Conservation (phyloP, 2,113 vertebrate species). For the Kryptolebias marmoratus region DNA sequence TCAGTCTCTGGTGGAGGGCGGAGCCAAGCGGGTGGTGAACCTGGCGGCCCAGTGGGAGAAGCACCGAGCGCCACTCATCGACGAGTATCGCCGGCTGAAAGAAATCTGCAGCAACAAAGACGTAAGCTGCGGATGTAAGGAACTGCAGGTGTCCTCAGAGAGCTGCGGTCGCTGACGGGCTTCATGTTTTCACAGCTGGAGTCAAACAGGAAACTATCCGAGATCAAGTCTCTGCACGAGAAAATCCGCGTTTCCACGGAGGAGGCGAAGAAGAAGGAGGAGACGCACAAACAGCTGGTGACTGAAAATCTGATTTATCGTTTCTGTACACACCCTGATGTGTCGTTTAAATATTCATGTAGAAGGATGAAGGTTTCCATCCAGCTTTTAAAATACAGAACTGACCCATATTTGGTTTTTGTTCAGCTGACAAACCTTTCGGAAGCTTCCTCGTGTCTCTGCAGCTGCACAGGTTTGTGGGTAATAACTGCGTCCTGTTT, state of each 20-base stretch:
- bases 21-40: slow-evolving; percentile 84
- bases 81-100: slow-evolving; percentile 86
- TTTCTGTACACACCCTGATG: too few relatives aligned
- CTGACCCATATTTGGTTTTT: too few relatives aligned
- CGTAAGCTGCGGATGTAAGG: slow-evolving; percentile 62
- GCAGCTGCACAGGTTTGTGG: neutral
- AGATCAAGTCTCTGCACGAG: slow-evolving; percentile 88
- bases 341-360: too few relatives aligned
- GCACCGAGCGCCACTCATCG: slow-evolving; percentile 86
- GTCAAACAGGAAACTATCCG: slow-evolving; percentile 84
- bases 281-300: slow-evolving; percentile 83
- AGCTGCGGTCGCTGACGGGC: neutral
- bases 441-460: too few relatives aligned
- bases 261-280: slow-evolving; percentile 89
- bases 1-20: slow-evolving; percentile 86
- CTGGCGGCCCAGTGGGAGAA: slow-evolving; percentile 92
- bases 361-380: too few relatives aligned
- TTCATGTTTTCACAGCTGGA: slow-evolving; percentile 77
- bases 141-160: too few relatives aligned
- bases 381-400: too few relatives aligned
- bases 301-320: neutral
- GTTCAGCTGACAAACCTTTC: too few relatives aligned
- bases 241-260: slow-evolving; percentile 85
- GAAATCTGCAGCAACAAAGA: slow-evolving; percentile 85
- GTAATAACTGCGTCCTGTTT: neutral